Evolutionary conservation across 2,888 invertebrate genomes (phyloP), one percentile per base, ranked within the genome.

Genomic region (Oligia strigilis): DNA sequence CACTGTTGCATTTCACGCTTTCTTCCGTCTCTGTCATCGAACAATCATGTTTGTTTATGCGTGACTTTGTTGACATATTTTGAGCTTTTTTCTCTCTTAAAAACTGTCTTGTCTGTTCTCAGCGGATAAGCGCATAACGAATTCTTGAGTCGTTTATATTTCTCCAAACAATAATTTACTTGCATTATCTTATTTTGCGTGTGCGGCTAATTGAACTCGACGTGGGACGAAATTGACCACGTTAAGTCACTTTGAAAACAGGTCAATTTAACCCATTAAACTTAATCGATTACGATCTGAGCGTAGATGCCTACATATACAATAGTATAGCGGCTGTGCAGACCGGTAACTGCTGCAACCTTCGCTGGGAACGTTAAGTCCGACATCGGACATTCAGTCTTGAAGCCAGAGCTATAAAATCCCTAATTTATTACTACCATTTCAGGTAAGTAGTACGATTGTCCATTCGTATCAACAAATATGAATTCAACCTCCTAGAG

Each of bases 391-490:
- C 89, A 90, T 92, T 92, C 90, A 84, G 86, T 93, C 93, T 92
- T 92, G 86, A 87, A 90, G 82, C 87, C 84, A 67, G 78, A 78
- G 90, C 90, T 87, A 91, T 94, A 93, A 89, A 89, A 86, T 81
- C 80, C 77, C 80, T 81, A 89, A 89, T 94, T 93, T 93, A 93
- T 93, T 90, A 88, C 89, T 85, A 77, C 82, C 89, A 87, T 91
- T 91, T 86, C 90, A 87, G 82, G 90, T 92, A 93, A 92, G 91
- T 93, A 91, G 92, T 91, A 91, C 92, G 93, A 93, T 94, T 88
- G 88, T 92, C 91, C 89, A 89, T 80, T 73, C 78, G 88, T 89
- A 89, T 88, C 88, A 88, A 90, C 88, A 92, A 92, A 91, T 93
- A 90, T 93, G 88, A 90, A 90, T 90, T 90, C 88, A 91, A 81